These are phyloP conservation scores for Psammodynastes pulverulentus DNA, from an alignment of 2,113 vertebrate genomes.

Conservation along the genomic window DNA sequence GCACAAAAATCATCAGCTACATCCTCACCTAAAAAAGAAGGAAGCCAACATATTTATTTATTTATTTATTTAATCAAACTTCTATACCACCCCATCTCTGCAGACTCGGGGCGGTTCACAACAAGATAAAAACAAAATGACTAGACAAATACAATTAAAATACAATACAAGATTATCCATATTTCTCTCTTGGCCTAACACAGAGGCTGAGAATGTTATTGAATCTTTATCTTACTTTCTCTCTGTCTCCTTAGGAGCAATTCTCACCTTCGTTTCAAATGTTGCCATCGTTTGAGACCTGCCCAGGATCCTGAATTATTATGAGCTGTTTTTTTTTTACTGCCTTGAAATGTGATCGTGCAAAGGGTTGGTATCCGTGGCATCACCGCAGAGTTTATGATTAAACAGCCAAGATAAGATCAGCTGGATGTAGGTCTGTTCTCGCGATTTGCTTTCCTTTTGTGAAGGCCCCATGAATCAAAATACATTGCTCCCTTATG, in stretches of 20 bases:
- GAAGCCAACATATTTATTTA: too few species aligned
- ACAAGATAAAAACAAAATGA: too few species aligned
- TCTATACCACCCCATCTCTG: too few species aligned
- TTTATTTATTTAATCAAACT: too few species aligned
- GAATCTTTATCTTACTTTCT: not conserved
- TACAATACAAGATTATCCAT: too few species aligned
- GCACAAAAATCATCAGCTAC: constrained; percentile 74
- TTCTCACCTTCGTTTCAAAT: not conserved
- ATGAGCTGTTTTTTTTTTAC: not conserved
- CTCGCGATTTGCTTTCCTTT: constrained; percentile 4
- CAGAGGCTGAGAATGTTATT: not conserved
- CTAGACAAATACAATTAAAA: too few species aligned
- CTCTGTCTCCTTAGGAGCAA: not conserved
- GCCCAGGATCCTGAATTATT: not conserved
- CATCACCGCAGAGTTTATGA: not conserved
- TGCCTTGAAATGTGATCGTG: not conserved
- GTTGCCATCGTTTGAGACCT: not conserved
- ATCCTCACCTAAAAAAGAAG: constrained; percentile 71
- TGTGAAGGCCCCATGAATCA: constrained; percentile 5
- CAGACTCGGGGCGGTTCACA: too few species aligned
- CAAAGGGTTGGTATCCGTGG: not conserved
- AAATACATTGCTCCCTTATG: constrained; percentile 3
- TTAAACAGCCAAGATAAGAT: accelerated
- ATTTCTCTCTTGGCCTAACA: not conserved
- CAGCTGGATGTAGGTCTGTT: accelerated